phyloP scores from a whole-genome alignment of 2,113 vertebrate species.

The Vimba vimba region DNA sequence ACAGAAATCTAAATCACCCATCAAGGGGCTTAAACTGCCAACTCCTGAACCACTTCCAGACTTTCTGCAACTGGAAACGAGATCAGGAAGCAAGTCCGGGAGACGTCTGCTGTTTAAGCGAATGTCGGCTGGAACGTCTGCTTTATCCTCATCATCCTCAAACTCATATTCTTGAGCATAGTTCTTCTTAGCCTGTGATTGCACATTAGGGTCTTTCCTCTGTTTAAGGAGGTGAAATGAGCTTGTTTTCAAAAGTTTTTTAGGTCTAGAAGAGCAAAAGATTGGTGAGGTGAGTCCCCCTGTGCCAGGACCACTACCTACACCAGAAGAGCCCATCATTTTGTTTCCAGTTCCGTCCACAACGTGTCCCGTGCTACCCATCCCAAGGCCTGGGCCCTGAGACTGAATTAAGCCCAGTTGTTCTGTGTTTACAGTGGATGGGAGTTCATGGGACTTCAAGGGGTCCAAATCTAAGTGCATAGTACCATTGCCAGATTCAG shows the following conservation, averaged over 20 bases:
- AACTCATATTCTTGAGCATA: constrained; percentile 94
- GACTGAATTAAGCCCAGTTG: constrained; percentile 90
- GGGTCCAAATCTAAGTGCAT: constrained; percentile 80
- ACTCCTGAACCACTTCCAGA: constrained; percentile 61
- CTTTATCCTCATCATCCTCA: constrained; percentile 89
- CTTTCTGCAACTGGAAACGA: constrained; percentile 88
- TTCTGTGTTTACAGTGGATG: constrained; percentile 90
- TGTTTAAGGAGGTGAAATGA: constrained; percentile 89
- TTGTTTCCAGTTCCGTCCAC: constrained; percentile 68
- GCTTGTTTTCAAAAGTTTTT: constrained; percentile 89
- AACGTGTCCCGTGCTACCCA: constrained; percentile 61
- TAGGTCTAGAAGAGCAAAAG: constrained; percentile 89
- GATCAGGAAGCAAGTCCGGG: constrained; percentile 83
- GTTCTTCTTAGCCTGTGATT: constrained; percentile 77
- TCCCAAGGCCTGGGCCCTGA: constrained; percentile 66
- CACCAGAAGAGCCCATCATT: constrained; percentile 65
- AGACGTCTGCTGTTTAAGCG: constrained; percentile 87
- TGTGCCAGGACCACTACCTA: constrained; percentile 54
- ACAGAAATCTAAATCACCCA: constrained; percentile 88
- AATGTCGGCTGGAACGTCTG: constrained; percentile 87
- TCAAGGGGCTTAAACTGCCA: constrained; percentile 79
- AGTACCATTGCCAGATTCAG: constrained; percentile 69
- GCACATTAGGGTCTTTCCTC: constrained; percentile 76
- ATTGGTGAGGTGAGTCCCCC: constrained; percentile 79
- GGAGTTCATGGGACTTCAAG: constrained; percentile 82